A percentile compares a stretch with the other conserved stretches of the same genome.
Evolutionary conservation across 2,888 invertebrate genomes (phyloP).

Genomic region (Tridacna gigas): DNA sequence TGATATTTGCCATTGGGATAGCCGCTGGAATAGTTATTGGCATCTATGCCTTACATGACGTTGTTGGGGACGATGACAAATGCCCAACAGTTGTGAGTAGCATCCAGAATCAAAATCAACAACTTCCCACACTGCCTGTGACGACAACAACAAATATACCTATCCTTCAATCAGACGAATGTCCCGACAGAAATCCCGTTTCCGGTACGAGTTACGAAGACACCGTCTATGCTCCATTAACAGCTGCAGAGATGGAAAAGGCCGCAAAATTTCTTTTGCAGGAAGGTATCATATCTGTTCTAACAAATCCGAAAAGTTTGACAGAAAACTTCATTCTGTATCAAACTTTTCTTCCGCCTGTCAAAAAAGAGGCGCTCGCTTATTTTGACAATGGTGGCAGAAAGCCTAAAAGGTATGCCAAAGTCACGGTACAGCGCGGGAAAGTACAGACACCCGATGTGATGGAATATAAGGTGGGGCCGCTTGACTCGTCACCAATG

Average conservation of each 20-base stretch:
- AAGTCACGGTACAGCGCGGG: constrained; percentile 65
- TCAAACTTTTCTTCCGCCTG: constrained; percentile 62
- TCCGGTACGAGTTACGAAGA: constrained; percentile 46
- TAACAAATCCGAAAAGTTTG: constrained; percentile 42
- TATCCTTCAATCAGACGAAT: constrained; percentile 8
- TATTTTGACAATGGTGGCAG: constrained; percentile 61
- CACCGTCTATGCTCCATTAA: constrained; percentile 63
- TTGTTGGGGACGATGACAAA: not conserved
- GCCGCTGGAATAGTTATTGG: constrained; percentile 62
- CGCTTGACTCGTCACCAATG: constrained; percentile 49
- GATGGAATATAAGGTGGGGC: constrained; percentile 73
- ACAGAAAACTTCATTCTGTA: constrained; percentile 64
- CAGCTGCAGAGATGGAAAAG: constrained; percentile 60
- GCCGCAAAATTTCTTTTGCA: constrained; percentile 47
- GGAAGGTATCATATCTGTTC: constrained; percentile 40
- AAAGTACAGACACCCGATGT: constrained; percentile 54
- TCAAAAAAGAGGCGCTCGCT: constrained; percentile 59
- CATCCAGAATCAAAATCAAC: not conserved
- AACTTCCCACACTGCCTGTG: not conserved
- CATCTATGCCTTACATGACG: constrained; percentile 51
- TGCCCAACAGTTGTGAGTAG: not conserved
- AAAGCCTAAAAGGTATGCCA: constrained; percentile 67
- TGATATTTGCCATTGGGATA: constrained; percentile 53
- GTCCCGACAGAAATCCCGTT: constrained; percentile 44
- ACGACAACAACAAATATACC: not conserved